Conservation (phyloP, 2,797 vertebrate genomes). For the Helostoma temminkii region DNA sequence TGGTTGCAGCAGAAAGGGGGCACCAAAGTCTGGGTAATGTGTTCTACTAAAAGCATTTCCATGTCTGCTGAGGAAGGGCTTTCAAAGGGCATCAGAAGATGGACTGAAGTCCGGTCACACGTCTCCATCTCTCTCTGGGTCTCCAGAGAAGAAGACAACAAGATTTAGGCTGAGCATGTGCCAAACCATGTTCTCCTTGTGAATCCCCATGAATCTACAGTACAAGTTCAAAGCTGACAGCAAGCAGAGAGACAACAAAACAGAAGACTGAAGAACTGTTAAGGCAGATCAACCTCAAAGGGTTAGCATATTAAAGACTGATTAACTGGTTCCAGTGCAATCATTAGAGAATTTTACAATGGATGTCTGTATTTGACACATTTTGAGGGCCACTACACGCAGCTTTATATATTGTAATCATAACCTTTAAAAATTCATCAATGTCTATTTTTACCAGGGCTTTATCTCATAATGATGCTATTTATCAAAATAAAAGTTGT, state of each 20-base stretch:
- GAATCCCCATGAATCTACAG: slow-evolving; percentile 42
- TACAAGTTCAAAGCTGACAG: slow-evolving; percentile 45
- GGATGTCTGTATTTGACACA: slow-evolving; percentile 1
- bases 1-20: slow-evolving; percentile 65
- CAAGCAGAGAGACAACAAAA: slow-evolving; percentile 25
- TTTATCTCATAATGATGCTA: neutral
- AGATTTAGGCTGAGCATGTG: slow-evolving; percentile 50
- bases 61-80: slow-evolving; percentile 47
- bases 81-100: slow-evolving; percentile 52
- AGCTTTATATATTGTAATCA: too few relatives aligned
- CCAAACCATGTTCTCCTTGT: slow-evolving; percentile 48
- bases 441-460: neutral
- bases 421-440: neutral
- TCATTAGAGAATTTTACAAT: slow-evolving; percentile 10
- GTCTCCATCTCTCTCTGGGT: slow-evolving; percentile 25
- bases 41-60: slow-evolving; percentile 56
- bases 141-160: slow-evolving; percentile 61
- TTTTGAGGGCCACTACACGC: neutral
- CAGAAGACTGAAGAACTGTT: slow-evolving; percentile 19
- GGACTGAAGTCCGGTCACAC: slow-evolving; percentile 62
- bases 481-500: neutral
- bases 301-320: slow-evolving; percentile 19
- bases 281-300: slow-evolving; percentile 23
- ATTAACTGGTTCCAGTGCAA: neutral
- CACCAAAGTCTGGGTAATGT: slow-evolving; percentile 56